These are phyloP conservation scores for Drosophila lacicola DNA, from an alignment of 2,888 invertebrate species.

Conservation along the genomic window DNA sequence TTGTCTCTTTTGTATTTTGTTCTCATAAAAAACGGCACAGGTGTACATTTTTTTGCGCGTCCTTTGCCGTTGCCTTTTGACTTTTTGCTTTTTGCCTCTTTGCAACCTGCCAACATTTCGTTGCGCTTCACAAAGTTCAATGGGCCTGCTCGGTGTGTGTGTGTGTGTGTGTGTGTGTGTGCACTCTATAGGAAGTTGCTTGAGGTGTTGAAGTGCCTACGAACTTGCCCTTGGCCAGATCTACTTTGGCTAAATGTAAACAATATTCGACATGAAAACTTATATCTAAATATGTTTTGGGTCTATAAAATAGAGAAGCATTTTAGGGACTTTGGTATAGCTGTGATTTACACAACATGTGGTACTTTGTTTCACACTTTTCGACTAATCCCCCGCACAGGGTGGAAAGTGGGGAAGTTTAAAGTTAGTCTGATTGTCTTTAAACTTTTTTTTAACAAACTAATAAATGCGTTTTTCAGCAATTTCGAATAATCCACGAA, in stretches of 20 bases:
- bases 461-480: too few relatives aligned
- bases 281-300: not conserved
- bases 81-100: constrained; percentile 26
- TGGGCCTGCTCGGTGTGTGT: constrained; percentile 54
- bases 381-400: too few relatives aligned
- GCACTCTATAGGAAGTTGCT: constrained; percentile 19
- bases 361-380: too few relatives aligned
- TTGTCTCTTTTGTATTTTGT: constrained; percentile 66
- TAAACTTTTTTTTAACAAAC: too few relatives aligned
- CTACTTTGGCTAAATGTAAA: constrained; percentile 2
- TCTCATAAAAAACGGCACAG: constrained; percentile 70
- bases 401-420: too few relatives aligned
- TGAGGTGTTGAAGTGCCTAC: constrained; percentile 67
- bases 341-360: not conserved
- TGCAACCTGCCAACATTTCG: constrained; percentile 73
- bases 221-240: constrained; percentile 34
- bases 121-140: constrained; percentile 81
- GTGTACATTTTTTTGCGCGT: constrained; percentile 80
- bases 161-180: constrained; percentile 19
- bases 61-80: constrained; percentile 72
- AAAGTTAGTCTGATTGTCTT: too few relatives aligned
- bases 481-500: too few relatives aligned
- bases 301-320: too few relatives aligned
- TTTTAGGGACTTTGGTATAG: too few relatives aligned
- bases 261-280: not conserved